These are phyloP conservation scores for Heteromurus nitidus DNA, from an alignment of 2,888 invertebrate species.

Conservation along the genomic window DNA sequence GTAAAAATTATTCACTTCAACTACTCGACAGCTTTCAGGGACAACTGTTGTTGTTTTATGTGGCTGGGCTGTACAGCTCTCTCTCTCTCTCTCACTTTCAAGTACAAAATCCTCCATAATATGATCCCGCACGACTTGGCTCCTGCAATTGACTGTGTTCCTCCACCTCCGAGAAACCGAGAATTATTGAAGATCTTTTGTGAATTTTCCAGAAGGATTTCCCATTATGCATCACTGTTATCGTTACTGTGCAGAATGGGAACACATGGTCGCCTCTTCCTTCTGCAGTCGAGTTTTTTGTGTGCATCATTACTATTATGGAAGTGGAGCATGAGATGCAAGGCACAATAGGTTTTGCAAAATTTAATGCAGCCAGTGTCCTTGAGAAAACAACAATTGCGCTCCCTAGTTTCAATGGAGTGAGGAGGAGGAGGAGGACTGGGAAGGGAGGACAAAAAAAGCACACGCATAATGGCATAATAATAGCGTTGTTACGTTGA, in stretches of 20 bases:
- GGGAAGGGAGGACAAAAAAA: no score
- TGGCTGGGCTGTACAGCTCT: neutral
- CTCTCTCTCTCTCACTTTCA: neutral
- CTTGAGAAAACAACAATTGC: constrained; percentile 1
- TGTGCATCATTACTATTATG: no score
- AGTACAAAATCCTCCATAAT: no score
- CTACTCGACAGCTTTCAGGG: constrained; percentile 11
- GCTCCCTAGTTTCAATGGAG: neutral
- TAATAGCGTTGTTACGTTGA: neutral
- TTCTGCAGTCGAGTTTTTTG: no score
- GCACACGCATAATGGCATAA: neutral
- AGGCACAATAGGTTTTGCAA: neutral
- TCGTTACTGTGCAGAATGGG: neutral
- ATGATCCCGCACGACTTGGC: no score
- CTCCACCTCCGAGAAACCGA: no score
- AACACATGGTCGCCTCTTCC: neutral
- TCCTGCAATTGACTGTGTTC: no score
- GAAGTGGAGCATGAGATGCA: neutral
- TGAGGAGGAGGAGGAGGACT: no score
- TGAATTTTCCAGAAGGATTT: constrained; percentile 6
- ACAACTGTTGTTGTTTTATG: constrained; percentile 16
- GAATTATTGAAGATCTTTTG: neutral
- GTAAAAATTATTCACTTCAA: constrained; percentile 25
- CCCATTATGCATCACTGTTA: constrained; percentile 1
- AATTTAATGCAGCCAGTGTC: neutral